phyloP scores from a whole-genome alignment of 2,113 vertebrate genomes.

The Psilopogon haemacephalus region DNA sequence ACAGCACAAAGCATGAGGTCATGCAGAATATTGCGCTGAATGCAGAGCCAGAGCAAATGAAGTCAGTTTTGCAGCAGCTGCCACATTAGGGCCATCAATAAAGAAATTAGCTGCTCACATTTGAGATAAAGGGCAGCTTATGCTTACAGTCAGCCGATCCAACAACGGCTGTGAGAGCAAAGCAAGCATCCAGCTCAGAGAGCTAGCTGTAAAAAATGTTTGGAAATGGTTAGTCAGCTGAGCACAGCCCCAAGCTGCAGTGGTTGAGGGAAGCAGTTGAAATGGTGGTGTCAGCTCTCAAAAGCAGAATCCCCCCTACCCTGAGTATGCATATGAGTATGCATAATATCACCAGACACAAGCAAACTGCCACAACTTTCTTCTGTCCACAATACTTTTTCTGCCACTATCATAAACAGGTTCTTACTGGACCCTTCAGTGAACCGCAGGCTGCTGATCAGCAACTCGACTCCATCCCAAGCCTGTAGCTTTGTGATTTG shows the following conservation, averaged over 20 bases:
- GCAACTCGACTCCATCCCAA: background rate
- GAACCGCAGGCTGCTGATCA: background rate
- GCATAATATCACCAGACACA: background rate
- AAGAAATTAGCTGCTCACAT: conserved; percentile 35
- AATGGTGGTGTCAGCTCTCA: background rate
- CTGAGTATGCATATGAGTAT: background rate
- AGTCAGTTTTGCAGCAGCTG: background rate
- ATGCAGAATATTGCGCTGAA: conserved; percentile 16
- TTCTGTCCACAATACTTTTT: background rate
- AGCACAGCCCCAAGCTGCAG: background rate
- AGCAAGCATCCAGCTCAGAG: conserved; percentile 44
- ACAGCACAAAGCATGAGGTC: background rate
- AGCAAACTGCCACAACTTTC: background rate
- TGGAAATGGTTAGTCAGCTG: conserved; percentile 33
- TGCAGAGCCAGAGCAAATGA: background rate
- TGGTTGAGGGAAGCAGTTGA: background rate
- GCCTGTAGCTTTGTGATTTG: background rate
- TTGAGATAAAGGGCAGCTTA: conserved; percentile 57
- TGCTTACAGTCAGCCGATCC: background rate
- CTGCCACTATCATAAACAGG: background rate
- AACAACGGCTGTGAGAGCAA: conserved; percentile 38
- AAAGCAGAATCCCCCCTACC: background rate
- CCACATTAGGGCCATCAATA: background rate
- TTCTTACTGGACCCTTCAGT: background rate
- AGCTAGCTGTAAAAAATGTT: conserved; percentile 6